Conservation (phyloP, 2,888 invertebrate genomes). For the Phlogophora meticulosa region DNA sequence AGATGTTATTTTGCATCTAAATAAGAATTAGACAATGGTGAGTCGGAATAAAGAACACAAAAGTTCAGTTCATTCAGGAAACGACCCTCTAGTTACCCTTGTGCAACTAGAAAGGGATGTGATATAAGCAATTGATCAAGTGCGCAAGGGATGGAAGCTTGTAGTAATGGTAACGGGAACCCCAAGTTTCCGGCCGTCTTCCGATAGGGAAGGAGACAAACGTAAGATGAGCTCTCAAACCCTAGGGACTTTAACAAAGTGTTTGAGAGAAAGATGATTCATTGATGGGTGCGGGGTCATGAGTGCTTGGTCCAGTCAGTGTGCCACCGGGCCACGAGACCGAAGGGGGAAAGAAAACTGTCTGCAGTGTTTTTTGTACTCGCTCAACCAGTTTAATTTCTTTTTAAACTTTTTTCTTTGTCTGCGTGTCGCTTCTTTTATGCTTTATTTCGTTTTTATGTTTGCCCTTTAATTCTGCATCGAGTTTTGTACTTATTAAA, state of each 20-base stretch:
- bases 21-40: constrained; percentile 69
- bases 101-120: constrained; percentile 78
- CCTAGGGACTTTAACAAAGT: constrained; percentile 61
- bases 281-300: constrained; percentile 69
- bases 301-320: constrained; percentile 73
- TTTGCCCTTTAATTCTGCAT: constrained; percentile 4
- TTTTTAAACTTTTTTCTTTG: constrained; percentile 43
- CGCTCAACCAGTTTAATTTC: constrained; percentile 56
- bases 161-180: constrained; percentile 79
- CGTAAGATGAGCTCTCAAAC: constrained; percentile 75
- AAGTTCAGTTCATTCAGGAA: constrained; percentile 73
- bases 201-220: constrained; percentile 75
- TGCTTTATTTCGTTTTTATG: constrained; percentile 14
- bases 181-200: constrained; percentile 83
- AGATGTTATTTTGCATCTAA: constrained; percentile 77
- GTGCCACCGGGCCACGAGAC: constrained; percentile 81
- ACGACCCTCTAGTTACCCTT: constrained; percentile 76
- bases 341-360: constrained; percentile 71
- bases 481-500: constrained; percentile 15
- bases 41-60: constrained; percentile 74
- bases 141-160: constrained; percentile 71
- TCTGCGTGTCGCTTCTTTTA: constrained; percentile 21
- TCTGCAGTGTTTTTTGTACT: constrained; percentile 57
- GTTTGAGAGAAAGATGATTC: constrained; percentile 61
- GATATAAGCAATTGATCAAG: constrained; percentile 43